A percentile compares a stretch with the other conserved stretches of the same genome.
These are phyloP conservation scores for Corynorhinus townsendii DNA, from an alignment of 2,113 vertebrate genomes.

Conservation along the genomic window DNA sequence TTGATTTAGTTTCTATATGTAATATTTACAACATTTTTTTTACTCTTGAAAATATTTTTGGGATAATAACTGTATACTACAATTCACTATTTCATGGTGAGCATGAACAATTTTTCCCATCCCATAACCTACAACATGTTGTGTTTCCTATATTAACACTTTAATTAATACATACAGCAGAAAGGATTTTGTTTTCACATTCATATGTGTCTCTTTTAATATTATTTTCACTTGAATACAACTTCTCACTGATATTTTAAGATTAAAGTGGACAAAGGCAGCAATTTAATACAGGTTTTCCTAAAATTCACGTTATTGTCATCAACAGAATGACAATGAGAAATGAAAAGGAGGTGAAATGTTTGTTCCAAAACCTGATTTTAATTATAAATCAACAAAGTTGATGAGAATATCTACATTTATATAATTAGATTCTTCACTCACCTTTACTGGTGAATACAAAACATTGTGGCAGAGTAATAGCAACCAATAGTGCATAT, in stretches of 20 bases:
- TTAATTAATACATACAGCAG: neutral
- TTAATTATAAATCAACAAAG: neutral
- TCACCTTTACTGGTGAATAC: neutral
- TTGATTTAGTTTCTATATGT: constrained; percentile 49
- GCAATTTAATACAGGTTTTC: neutral
- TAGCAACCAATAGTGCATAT: neutral
- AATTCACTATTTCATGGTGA: neutral
- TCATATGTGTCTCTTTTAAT: constrained; percentile 4
- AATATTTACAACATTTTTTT: constrained; percentile 4
- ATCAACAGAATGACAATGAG: neutral
- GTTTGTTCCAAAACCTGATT: neutral
- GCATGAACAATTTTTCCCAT: neutral
- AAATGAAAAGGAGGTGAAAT: neutral
- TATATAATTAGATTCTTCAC: neutral
- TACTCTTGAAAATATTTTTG: neutral
- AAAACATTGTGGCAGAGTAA: neutral
- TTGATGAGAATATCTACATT: neutral
- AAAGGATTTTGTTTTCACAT: neutral
- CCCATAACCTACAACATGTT: neutral
- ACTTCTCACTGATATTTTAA: neutral
- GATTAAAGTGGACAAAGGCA: neutral
- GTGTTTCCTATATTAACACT: neutral
- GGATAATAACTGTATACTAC: neutral
- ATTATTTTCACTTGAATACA: constrained; percentile 1
- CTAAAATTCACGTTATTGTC: neutral